Percentiles rank a stretch among this genome's conserved stretches.
Evolutionary conservation across 2,888 invertebrate species (phyloP).

Genomic region (Athalia circularis): DNA sequence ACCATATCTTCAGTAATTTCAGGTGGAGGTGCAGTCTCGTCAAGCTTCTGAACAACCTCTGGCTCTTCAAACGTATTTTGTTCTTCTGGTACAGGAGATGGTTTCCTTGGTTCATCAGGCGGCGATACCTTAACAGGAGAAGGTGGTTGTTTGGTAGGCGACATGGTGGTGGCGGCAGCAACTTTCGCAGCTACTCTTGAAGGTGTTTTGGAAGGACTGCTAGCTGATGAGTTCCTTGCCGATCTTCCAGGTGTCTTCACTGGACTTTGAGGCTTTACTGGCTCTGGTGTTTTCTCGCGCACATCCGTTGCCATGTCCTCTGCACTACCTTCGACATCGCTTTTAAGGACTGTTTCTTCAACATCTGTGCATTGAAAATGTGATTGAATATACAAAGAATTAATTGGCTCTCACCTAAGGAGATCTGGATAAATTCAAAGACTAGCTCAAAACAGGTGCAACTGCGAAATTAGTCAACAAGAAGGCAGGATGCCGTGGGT

Average conservation of each 20-base stretch:
- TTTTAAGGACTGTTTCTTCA: conserved; percentile 25
- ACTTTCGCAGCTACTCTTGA: conserved; percentile 47
- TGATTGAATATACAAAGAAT: neutral
- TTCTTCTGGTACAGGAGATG: conserved; percentile 37
- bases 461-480: too few species aligned
- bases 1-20: conserved; percentile 29
- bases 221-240: conserved; percentile 53
- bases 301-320: conserved; percentile 54
- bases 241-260: conserved; percentile 62
- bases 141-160: conserved; percentile 34
- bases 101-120: conserved; percentile 48
- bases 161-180: conserved; percentile 32
- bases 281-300: conserved; percentile 60
- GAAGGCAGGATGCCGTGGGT: too few species aligned
- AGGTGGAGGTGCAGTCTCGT: conserved; percentile 12
- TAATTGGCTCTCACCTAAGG: neutral
- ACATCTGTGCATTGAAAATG: neutral
- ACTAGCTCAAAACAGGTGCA: too few species aligned
- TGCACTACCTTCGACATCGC: conserved; percentile 54
- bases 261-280: conserved; percentile 55
- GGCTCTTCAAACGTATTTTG: conserved; percentile 31
- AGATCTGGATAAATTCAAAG: too few species aligned
- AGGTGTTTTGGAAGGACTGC: conserved; percentile 54
- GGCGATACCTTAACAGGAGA: conserved; percentile 39
- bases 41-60: conserved; percentile 18